A percentile compares a stretch with the other conserved stretches of the same genome.
Evolutionary conservation across 2,888 invertebrate species (phyloP).

Genomic region (Sipha maydis): DNA sequence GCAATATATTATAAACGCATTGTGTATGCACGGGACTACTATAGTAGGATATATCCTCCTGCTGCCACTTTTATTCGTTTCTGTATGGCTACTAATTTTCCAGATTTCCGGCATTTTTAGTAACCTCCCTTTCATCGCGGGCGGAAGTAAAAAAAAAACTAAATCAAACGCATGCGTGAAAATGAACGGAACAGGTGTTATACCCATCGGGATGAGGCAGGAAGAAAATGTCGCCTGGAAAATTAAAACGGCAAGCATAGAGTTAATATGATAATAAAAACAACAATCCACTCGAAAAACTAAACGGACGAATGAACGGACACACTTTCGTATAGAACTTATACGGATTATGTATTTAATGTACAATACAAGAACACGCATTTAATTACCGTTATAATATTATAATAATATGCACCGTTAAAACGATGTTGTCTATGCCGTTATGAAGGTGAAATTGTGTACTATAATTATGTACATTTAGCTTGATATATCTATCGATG

Average conservation of each 20-base stretch:
- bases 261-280: neutral
- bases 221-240: neutral
- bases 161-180: no score
- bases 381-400: no score
- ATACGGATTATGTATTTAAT: neutral
- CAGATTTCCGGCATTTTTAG: slow-evolving; percentile 30
- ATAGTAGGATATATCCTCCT: neutral
- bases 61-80: neutral
- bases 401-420: no score
- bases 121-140: neutral
- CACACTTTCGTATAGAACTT: neutral
- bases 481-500: no score
- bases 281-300: neutral
- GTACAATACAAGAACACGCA: no score
- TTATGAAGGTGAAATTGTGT: no score
- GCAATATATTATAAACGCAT: slow-evolving; percentile 3
- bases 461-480: neutral
- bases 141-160: neutral
- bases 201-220: no score
- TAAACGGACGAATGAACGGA: neutral
- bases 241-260: neutral
- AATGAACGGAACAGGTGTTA: no score
- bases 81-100: slow-evolving; percentile 11
- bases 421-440: no score
- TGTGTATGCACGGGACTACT: neutral